These are phyloP conservation scores for Lasioglossum calceatum DNA, from an alignment of 2,888 invertebrate species.

Conservation along the genomic window DNA sequence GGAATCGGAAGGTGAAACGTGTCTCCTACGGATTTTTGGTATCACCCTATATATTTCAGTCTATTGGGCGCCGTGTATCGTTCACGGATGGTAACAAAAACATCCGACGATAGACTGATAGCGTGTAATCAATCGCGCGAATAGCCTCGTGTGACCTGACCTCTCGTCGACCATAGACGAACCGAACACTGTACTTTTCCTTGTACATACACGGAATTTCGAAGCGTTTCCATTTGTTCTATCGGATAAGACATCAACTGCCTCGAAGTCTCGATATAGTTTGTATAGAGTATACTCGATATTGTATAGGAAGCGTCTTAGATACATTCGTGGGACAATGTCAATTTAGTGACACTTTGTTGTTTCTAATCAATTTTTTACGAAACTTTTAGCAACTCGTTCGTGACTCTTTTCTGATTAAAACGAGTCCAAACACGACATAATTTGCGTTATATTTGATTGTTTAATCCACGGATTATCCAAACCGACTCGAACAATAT, in stretches of 20 bases:
- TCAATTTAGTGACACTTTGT: background rate
- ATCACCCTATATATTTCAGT: background rate
- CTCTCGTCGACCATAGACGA: constrained; percentile 36
- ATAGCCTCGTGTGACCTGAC: constrained; percentile 47
- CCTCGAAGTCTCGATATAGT: background rate
- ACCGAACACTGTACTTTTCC: constrained; percentile 31
- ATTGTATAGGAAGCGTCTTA: background rate
- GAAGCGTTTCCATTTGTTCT: constrained; percentile 4
- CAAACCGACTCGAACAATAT: too few relatives aligned
- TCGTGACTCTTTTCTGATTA: too few relatives aligned
- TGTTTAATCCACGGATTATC: background rate
- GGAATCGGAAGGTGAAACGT: background rate
- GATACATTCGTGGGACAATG: background rate
- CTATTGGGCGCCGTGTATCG: background rate
- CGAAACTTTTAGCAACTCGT: too few relatives aligned
- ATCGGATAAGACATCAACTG: background rate
- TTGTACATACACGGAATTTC: background rate
- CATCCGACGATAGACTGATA: constrained; percentile 35
- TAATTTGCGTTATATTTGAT: background rate
- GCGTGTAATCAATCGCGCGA: constrained; percentile 29
- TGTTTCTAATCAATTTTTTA: background rate
- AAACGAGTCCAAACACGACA: too few relatives aligned
- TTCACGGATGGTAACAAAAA: constrained; percentile 34
- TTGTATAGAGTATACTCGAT: too few relatives aligned
- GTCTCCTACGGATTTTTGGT: background rate